Conservation (phyloP, 2,113 vertebrate species). For the Tragelaphus imberbis region DNA sequence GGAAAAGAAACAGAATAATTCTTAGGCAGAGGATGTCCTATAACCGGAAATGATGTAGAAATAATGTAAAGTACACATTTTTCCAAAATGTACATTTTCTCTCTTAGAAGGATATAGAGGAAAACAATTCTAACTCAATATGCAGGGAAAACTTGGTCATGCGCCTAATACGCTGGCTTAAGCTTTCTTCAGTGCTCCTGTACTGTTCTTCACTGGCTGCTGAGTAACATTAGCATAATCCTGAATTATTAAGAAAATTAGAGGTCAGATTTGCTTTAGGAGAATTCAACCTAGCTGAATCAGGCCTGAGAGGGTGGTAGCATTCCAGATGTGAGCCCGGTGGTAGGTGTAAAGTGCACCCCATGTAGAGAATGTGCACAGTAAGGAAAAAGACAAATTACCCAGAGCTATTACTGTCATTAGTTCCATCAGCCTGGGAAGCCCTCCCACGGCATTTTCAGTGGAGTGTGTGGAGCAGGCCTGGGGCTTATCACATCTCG, state of each 20-base stretch:
- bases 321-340: conserved; percentile 66
- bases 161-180: neutral
- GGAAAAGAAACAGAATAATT: conserved; percentile 17
- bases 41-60: neutral
- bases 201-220: conserved; percentile 1
- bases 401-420: conserved; percentile 71
- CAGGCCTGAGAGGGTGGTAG: conserved; percentile 41
- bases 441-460: conserved; percentile 62
- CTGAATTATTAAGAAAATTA: conserved; percentile 70
- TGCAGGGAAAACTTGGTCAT: neutral
- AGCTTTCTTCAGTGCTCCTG: conserved; percentile 15
- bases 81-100: conserved; percentile 5
- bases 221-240: conserved; percentile 64
- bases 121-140: neutral
- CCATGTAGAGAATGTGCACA: conserved; percentile 54
- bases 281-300: conserved; percentile 53
- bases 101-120: neutral
- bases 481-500: conserved; percentile 57
- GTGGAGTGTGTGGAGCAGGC: conserved; percentile 18
- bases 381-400: conserved; percentile 71
- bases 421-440: conserved; percentile 69
- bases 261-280: conserved; percentile 62
- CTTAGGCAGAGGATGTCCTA: neutral
- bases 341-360: conserved; percentile 68
- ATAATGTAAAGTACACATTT: neutral